Evolutionary conservation across 2,113 vertebrate species (phyloP), one percentile per base, ranked within the genome.

Genomic region (Oceanodroma tethys): DNA sequence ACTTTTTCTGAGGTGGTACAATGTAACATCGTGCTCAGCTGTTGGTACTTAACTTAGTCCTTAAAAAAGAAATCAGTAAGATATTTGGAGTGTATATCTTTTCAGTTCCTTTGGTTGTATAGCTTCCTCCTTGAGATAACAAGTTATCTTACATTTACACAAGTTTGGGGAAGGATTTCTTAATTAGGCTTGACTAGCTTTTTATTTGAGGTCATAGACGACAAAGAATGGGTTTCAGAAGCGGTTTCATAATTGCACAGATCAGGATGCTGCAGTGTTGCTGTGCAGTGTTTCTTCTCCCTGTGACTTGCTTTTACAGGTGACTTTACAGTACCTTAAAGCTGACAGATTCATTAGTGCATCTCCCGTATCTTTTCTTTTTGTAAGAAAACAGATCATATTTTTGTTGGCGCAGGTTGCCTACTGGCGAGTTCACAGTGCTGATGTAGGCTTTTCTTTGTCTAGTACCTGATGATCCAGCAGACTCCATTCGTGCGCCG

Each of bases 381-480:
- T 18, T 70, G 84, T 47, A 42, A 38, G 34, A 60, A 65, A 47
- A 10, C 32, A 2, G 27, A 1, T 4, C 1, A 1, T 75, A 0
- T 20, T 65, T 86, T 19, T 58, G 43, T 16, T 78, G 86, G 22
- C 0, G 0, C 56, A 13, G 17, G 18, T 5, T 65, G 79, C 36
- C 3, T 48, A 3, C 59, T 43, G 42, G 4, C 20, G 68, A 56
- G 47, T 52, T 86, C 19, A 10, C 60, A 38, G 21, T 53, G 3
- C 48, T 73, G 56, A 58, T 22, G 2, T 75, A 15, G 65, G 22
- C 34, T 73, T 88, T 4, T 93, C 72, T 65, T 81, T 50, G 10
- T 81, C 22, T 89, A 99, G 99, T 99, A 99, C 97, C 98, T 99
- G 96, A 99, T 99, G 99, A 99, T 99, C 97, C 99, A 99, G 96